Base-by-base conservation (phyloP, 2,888 invertebrate species). In the Pyrocoelia pectoralis region DNA sequence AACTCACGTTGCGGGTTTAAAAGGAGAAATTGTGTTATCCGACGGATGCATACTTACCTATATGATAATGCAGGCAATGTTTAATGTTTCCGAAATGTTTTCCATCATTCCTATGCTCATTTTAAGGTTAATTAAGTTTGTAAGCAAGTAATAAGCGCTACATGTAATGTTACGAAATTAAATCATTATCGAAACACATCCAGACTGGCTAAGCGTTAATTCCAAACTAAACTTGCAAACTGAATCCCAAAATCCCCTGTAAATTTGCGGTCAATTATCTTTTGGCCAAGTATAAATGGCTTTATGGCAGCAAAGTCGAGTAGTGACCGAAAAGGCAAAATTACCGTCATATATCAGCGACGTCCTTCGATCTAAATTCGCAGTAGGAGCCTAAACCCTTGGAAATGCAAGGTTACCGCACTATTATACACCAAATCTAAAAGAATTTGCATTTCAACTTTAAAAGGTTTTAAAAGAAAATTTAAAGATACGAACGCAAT, bases 211-310 rank as follows among this genome's bases (percentile, higher is more conserved):
- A 46, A 52, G 63, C 71, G 75, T 70, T 74, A 75, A 76, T 75
- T 74, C 69, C 72, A 72, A 73, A 74, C 74, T 74, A 74, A 76
- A 76, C 72, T 75, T 73, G 67, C 72, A 70, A 76, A 72, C 73
- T 70, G 73, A 76, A 78, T 77, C 78, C 77, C 77, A 72, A 76
- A 79, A 75, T 79, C 78, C 79, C 78, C 72, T 75, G 77, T 76
- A 79, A 80, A 80, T 80, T 80, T 81, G 80, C 75, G 78, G 79
- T 78, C 80, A 78, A 81, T 81, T 81, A 80, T 80, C 79, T 81
- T 77, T 76, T 75, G 79, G 77, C 77, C 78, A 77, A 79, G 76
- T 79, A 78, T 77, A 80, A 80, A 81, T 80, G 79, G 77, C 74
- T 81, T 81, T 80, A 81, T 80, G 80, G 80, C 78, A 77, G 77